Evolutionary conservation across 2,113 vertebrate genomes (phyloP).

Genomic region (Anoura caudifer): DNA sequence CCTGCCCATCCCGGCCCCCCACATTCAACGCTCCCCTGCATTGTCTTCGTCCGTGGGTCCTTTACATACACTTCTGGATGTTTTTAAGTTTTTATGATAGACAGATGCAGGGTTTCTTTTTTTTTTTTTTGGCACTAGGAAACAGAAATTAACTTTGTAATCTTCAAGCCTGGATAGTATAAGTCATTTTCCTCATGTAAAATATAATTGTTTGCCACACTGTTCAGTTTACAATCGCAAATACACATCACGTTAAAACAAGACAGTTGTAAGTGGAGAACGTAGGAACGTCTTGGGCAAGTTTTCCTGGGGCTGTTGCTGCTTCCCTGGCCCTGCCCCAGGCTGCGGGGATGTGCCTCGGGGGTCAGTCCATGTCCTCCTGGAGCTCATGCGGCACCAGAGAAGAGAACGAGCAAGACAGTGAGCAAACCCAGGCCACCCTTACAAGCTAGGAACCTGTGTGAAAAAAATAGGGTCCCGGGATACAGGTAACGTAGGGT

Average conservation of each 20-base stretch:
- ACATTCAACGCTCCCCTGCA: too few relatives aligned
- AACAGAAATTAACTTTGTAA: neutral
- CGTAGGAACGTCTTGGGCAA: accelerated
- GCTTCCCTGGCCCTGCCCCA: accelerated
- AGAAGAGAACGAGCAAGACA: neutral
- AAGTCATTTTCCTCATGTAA: neutral
- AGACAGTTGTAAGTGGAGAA: neutral
- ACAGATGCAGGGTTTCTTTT: neutral
- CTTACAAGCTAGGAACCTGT: neutral
- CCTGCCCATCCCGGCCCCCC: too few relatives aligned
- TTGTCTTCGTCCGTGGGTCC: too few relatives aligned
- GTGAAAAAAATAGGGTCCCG: accelerated
- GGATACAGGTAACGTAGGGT: accelerated
- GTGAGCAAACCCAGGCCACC: neutral
- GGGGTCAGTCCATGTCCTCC: accelerated
- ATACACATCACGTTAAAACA: neutral
- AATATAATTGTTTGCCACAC: neutral
- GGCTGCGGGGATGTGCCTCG: accelerated
- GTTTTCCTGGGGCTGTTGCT: accelerated
- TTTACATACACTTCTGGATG: too few relatives aligned
- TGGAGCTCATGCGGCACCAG: accelerated
- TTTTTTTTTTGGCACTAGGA: neutral
- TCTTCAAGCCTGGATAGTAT: neutral
- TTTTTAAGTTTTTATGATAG: neutral
- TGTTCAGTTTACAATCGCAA: neutral